Conservation (phyloP, 2,113 vertebrate genomes). For the Todiramphus saurophagus region DNA sequence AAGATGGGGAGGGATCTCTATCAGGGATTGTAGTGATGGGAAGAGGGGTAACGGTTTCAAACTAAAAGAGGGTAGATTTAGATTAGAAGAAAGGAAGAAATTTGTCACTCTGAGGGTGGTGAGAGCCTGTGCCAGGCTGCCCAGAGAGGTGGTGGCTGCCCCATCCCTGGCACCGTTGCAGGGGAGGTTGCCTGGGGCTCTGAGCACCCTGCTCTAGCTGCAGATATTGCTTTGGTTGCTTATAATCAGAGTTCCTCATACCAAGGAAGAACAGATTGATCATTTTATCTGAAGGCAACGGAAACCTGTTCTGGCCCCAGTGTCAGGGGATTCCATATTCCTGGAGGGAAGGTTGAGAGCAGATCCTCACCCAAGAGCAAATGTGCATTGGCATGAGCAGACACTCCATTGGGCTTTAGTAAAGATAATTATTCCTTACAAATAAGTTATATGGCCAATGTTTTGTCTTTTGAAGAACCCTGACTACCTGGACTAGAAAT, state of each 20-base stretch:
- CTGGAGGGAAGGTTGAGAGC: background rate
- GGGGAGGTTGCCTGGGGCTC: no score
- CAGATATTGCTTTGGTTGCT: background rate
- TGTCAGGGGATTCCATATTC: fast-evolving
- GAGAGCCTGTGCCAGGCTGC: no score
- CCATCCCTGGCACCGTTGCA: no score
- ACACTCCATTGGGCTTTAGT: fast-evolving
- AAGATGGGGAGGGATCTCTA: no score
- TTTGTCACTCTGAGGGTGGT: no score
- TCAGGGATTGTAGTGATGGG: no score
- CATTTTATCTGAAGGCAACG: background rate
- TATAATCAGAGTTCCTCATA: background rate
- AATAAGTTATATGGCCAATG: no score
- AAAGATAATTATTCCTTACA: background rate
- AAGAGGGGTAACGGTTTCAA: no score
- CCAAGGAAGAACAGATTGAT: background rate
- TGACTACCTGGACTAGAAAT: background rate
- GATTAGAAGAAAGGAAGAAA: no score
- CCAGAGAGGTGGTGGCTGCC: no score
- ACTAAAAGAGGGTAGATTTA: no score
- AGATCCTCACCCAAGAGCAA: background rate
- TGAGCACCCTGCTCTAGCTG: no score
- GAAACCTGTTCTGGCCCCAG: background rate
- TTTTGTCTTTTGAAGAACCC: background rate
- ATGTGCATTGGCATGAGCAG: background rate